Conservation (phyloP, 2,113 vertebrate genomes). For the Gymnocephalus cernua region DNA sequence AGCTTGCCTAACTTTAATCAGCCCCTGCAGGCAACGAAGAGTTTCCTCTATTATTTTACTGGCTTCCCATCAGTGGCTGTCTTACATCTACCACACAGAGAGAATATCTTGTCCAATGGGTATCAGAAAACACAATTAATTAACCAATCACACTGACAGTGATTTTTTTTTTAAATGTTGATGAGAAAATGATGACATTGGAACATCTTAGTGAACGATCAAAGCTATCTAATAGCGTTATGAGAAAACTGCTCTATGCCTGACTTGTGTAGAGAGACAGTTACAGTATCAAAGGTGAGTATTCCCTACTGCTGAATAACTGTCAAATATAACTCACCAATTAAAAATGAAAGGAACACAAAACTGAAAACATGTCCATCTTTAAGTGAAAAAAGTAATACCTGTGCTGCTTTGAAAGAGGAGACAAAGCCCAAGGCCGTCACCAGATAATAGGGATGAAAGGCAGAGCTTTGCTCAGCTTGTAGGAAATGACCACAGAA, state of each 20-base stretch:
- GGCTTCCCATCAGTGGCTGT: constrained; percentile 18
- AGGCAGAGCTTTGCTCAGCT: constrained; percentile 7
- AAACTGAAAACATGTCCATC: constrained; percentile 5
- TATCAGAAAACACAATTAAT: constrained; percentile 28
- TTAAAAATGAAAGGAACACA: constrained; percentile 18
- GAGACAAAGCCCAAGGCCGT: constrained; percentile 28
- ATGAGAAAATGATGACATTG: not conserved
- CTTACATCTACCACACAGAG: constrained; percentile 21
- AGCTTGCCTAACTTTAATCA: constrained; percentile 15
- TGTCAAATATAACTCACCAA: constrained; percentile 19
- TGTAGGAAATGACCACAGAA: too few species aligned
- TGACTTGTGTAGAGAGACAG: not conserved
- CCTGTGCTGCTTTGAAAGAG: constrained; percentile 19
- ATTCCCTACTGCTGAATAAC: not conserved
- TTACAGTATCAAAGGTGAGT: constrained; percentile 9
- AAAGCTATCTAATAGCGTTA: constrained; percentile 15
- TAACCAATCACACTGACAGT: constrained; percentile 18
- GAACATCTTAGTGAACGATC: constrained; percentile 9
- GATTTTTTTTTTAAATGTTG: not conserved
- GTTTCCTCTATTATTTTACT: constrained; percentile 14
- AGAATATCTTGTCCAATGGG: constrained; percentile 4
- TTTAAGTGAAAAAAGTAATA: not conserved
- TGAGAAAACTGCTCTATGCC: not conserved
- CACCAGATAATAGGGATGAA: not conserved
- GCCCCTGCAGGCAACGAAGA: not conserved